Evolutionary conservation across 1,140 invertebrate species (phyloP).

Genomic region (Pseudobourletiella spinata): DNA sequence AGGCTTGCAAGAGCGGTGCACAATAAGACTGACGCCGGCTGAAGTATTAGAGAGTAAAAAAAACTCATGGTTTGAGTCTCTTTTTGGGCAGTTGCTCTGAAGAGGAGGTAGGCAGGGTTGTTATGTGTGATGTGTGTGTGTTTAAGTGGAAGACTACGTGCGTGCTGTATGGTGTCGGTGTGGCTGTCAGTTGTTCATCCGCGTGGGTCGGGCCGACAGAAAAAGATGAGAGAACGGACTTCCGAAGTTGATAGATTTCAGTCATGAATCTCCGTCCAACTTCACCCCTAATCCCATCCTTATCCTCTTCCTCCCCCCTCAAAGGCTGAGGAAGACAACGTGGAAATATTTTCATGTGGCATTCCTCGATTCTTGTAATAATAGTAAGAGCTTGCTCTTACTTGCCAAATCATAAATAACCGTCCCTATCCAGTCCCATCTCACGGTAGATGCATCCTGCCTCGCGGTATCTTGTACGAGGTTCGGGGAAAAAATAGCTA

Average conservation of each 20-base stretch:
- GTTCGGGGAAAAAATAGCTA: no score
- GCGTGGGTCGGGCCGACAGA: slow-evolving; percentile 10
- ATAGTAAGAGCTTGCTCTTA: slow-evolving; percentile 13
- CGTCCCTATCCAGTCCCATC: background rate
- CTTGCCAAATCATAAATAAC: slow-evolving; percentile 26
- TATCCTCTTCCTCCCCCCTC: slow-evolving; percentile 7
- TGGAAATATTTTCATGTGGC: slow-evolving; percentile 20
- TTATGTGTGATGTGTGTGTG: no score
- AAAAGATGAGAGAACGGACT: slow-evolving; percentile 12
- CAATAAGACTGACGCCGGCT: no score
- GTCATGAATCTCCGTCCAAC: slow-evolving; percentile 21
- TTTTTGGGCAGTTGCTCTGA: no score
- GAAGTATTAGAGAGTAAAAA: no score
- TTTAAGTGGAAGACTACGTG: no score
- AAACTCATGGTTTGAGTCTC: no score
- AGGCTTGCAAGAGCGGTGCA: no score
- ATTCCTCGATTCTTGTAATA: slow-evolving; percentile 22
- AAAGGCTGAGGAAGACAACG: background rate
- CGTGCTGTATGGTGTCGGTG: background rate
- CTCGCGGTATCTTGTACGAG: no score
- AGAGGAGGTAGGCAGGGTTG: no score
- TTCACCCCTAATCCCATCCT: slow-evolving; percentile 11
- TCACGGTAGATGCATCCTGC: no score
- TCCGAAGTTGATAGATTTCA: slow-evolving; percentile 27
- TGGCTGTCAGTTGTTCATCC: background rate